phyloP scores from a whole-genome alignment of 2,888 invertebrate species.

The Gastracanthus pulcherrimus region DNA sequence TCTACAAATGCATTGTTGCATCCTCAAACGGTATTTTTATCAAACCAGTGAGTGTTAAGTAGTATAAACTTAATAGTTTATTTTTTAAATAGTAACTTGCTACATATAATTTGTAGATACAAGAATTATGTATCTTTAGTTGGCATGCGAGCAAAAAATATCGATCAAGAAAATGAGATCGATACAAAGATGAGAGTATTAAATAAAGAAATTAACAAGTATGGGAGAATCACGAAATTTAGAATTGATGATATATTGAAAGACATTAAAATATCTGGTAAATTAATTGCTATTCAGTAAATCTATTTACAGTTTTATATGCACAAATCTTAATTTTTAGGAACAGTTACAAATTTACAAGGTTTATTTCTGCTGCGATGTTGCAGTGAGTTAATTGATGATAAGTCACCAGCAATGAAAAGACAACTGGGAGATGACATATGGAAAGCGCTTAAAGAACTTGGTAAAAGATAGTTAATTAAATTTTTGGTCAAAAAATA shows the following conservation, averaged over 20 bases:
- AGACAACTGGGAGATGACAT: slow-evolving; percentile 7
- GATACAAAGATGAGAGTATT: not conserved
- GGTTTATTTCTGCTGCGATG: slow-evolving; percentile 33
- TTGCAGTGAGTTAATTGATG: slow-evolving; percentile 21
- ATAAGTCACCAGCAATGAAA: not conserved
- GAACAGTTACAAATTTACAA: slow-evolving; percentile 14
- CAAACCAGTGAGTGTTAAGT: not conserved
- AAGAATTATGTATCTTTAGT: not conserved
- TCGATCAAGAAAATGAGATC: not conserved
- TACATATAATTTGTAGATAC: not conserved
- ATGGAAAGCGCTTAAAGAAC: not conserved
- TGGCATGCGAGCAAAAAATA: no score
- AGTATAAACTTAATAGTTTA: not conserved
- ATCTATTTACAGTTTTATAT: not conserved
- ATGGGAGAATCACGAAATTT: not conserved
- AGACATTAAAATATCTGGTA: slow-evolving; percentile 13
- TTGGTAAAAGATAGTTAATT: not conserved
- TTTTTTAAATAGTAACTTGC: not conserved
- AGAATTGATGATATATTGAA: slow-evolving; percentile 8
- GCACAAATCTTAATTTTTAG: not conserved
- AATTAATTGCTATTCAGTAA: not conserved
- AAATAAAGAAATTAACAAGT: not conserved
- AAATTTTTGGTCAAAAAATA: not conserved
- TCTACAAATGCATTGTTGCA: not conserved
- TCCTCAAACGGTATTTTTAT: not conserved